Base-by-base conservation (phyloP, 2,113 vertebrate species). In the Martes martes region DNA sequence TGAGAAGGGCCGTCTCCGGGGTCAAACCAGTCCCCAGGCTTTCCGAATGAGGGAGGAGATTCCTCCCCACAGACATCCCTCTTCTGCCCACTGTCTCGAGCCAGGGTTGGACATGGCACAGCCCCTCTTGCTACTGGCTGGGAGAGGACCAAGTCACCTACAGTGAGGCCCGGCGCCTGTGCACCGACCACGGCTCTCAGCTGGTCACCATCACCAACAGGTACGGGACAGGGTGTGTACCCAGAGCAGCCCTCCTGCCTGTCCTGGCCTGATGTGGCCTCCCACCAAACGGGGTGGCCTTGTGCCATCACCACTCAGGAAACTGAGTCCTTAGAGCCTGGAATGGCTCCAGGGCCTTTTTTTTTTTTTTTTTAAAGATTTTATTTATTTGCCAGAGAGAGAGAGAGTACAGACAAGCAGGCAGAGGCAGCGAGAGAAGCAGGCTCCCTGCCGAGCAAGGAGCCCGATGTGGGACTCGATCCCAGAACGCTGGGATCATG, bases 41-140 rank as follows among this genome's bases (percentile, higher is more conserved):
- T 80, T 28, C 24, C 2, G 33, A 39, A 16, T 4, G 4, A 57
- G 71, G 63, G 79, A 63, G 39, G n/a, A 6, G n/a, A 2, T 5
- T 13, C 83, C 14, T 80, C 24, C 59, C 78, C 79, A 82, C 69
- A 50, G 89, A 96, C 10, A 1, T 71, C 36, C 55, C 61, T 81
- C 42, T 85, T 59, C 65, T 78, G 28, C 59, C 50, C 65, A 24
- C 92, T 97, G 47, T 61, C 10, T 0, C 26, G 96, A 84, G 65
- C 47, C 95, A 99, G 99, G 99, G 99, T 89, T 99, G 99, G 99
- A 99, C 99, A 63, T 99, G 99, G 99, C 99, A 99, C 98, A 99
- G 99, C 98, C 99, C 99, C 18, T 99, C 99, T 28, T 99, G 99
- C 98, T 99, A 99, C 98, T 99, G 99, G 99, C 98, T 99, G 69